These are phyloP conservation scores for Monochamus alternatus DNA, from an alignment of 2,888 invertebrate species.

Conservation along the genomic window DNA sequence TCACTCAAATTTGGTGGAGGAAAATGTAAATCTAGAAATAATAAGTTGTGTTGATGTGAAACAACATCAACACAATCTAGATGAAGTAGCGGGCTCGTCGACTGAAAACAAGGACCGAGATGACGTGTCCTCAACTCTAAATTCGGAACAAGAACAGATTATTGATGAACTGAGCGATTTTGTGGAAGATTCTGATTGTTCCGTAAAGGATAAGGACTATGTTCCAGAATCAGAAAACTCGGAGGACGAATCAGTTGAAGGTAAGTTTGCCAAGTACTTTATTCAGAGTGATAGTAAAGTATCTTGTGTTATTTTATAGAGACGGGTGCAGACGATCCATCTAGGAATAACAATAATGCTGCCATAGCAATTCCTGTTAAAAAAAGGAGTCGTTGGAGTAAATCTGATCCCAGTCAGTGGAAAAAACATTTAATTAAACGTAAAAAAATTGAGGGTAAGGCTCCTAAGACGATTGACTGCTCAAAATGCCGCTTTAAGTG, in stretches of 20 bases:
- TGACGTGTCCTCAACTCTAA: neutral
- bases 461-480: conserved; percentile 19
- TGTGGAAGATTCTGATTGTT: conserved; percentile 18
- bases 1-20: neutral
- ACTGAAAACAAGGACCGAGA: neutral
- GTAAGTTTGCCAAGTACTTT: neutral
- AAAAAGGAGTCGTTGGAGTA: conserved; percentile 18
- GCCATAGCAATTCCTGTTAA: neutral
- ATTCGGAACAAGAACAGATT: conserved; percentile 15
- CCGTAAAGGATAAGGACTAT: conserved; percentile 14
- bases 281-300: neutral
- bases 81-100: neutral
- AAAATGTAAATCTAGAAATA: neutral
- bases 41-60: neutral
- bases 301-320: neutral
- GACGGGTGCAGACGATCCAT: neutral
- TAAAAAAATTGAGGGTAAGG: conserved; percentile 23
- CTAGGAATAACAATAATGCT: neutral
- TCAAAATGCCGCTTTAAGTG: conserved; percentile 34
- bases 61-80: neutral
- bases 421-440: conserved; percentile 15
- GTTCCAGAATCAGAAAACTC: conserved; percentile 10
- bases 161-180: conserved; percentile 8
- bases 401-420: conserved; percentile 18
- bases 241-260: neutral